Percentiles rank a stretch among this genome's conserved stretches.
phyloP scores from a whole-genome alignment of 2,113 vertebrate genomes.

The Hirundichthys speculiger region DNA sequence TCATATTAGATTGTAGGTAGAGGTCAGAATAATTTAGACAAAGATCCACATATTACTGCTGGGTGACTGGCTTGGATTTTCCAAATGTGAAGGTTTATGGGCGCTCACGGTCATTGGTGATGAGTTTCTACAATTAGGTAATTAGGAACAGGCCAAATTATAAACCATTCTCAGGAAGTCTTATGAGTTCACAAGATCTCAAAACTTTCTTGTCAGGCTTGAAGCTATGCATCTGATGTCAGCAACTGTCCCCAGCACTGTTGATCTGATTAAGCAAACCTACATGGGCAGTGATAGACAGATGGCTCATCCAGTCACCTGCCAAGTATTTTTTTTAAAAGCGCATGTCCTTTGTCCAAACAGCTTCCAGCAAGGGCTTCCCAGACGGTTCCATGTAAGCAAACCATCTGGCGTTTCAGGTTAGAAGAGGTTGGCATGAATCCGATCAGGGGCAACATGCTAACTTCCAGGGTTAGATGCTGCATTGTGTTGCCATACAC shows the following conservation, averaged over 20 bases:
- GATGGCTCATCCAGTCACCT: conserved; percentile 6
- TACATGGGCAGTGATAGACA: not conserved
- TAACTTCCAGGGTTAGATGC: not conserved
- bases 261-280: not conserved
- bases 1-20: too few relatives aligned
- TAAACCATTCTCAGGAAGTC: not conserved
- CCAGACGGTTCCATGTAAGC: conserved; percentile 4
- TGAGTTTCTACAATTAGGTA: not conserved
- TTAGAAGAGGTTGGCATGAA: not conserved
- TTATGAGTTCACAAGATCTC: too few relatives aligned
- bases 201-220: not conserved
- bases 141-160: not conserved
- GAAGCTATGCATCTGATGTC: not conserved
- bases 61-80: not conserved
- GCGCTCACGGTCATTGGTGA: too few relatives aligned
- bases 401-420: conserved; percentile 6
- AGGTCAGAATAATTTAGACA: too few relatives aligned
- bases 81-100: too few relatives aligned
- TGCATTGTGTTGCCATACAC: not conserved
- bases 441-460: not conserved
- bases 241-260: not conserved
- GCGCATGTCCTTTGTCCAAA: not conserved
- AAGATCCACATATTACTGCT: too few relatives aligned
- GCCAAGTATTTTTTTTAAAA: not conserved
- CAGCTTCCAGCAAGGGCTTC: not conserved